Conservation (phyloP, 2,888 invertebrate genomes). For the Cartodere bifasciata region DNA sequence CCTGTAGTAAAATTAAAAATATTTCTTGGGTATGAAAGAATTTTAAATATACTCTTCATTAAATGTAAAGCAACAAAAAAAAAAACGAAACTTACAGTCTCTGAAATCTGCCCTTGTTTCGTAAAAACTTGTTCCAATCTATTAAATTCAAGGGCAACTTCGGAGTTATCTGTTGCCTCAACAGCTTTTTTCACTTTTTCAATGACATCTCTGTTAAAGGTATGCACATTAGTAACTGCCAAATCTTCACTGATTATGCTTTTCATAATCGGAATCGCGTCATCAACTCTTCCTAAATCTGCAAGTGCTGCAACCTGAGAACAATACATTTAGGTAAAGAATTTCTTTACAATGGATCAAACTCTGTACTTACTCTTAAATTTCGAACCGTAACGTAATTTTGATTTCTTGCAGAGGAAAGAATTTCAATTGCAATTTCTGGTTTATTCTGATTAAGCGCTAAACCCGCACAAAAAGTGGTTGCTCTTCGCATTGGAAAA, state of each 20-base stretch:
- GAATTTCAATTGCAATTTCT: conserved; percentile 53
- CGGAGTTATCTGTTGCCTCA: conserved; percentile 38
- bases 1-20: no score
- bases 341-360: background rate
- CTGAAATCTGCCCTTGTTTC: conserved; percentile 39
- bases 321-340: background rate
- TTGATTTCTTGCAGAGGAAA: conserved; percentile 39
- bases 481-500: conserved; percentile 46
- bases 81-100: conserved; percentile 18
- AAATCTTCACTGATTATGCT: conserved; percentile 42
- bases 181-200: conserved; percentile 38
- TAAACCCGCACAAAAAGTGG: conserved; percentile 50
- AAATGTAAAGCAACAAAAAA: background rate
- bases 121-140: conserved; percentile 41
- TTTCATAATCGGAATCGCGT: conserved; percentile 47
- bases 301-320: conserved; percentile 42
- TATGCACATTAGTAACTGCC: conserved; percentile 37
- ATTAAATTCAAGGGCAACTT: conserved; percentile 42
- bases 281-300: conserved; percentile 49
- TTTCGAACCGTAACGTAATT: conserved; percentile 57
- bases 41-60: background rate
- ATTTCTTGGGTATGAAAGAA: no score
- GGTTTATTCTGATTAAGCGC: conserved; percentile 57
- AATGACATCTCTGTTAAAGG: conserved; percentile 51
- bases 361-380: conserved; percentile 41